Evolutionary conservation across 2,113 vertebrate species (phyloP), one percentile per base, ranked within the genome.

Genomic region (Rhinopomastus cyanomelas): DNA sequence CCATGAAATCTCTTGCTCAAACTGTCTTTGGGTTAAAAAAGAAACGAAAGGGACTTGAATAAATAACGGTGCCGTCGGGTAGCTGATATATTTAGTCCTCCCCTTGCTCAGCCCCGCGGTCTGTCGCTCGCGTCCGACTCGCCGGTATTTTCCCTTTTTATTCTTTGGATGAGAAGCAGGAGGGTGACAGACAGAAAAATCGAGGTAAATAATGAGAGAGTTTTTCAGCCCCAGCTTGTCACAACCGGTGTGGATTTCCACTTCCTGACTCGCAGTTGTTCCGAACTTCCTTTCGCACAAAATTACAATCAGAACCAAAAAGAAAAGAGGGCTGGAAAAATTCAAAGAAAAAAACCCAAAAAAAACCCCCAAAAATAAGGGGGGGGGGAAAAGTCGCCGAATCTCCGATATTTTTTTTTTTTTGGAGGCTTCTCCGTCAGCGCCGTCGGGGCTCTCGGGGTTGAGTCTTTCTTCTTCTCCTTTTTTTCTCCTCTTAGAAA

Each of bases 121-220:
- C 92, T 90, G 93, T 94, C 92, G 89, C 91, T 95, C 92, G 86
- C 73, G 88, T 87, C 27, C 90, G 82, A 62, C 92, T 30, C 85
- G 90, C 87, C 66, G 8, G 71, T 85, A 94, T 93, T 94, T 95
- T 87, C 90, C 96, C n/a, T n/a, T n/a, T 95, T 81, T 87, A 94
- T 97, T 96, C 96, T 96, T 96, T 89, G 95, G 96, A 96, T 93
- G 96, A 94, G 85, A 90, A 94, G 95, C 94, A 96, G 80, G 90
- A 92, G 46, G 93, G 91, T 73, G 90, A 95, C 87, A 94, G 95
- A 94, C 95, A 92, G n/a, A n/a, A n/a, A n/a, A 94, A 96, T 95
- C 90, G 96, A 96, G 89, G 95, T 94, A 95, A 96, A 95, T 95
- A 95, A 97, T 95, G 81, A 90, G 92, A 96, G 92, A 91, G 89